Conservation (phyloP, 2,797 vertebrate species). For the Martes flavigula region DNA sequence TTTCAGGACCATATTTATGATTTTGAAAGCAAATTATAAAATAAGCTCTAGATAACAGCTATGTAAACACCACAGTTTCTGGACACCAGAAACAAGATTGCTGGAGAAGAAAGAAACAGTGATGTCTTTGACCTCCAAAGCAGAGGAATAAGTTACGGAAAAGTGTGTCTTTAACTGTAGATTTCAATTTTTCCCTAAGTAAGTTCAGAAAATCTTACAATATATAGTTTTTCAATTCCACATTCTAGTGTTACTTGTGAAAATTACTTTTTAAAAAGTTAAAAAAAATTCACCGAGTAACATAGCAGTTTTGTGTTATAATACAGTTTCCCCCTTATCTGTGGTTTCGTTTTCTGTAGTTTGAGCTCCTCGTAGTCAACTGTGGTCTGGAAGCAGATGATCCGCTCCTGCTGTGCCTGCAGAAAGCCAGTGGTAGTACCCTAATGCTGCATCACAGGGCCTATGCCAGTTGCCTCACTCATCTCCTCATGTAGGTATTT, state of each 20-base stretch:
- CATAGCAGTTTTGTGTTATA: not conserved
- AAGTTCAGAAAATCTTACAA: conserved; percentile 1
- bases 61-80: not conserved
- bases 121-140: not conserved
- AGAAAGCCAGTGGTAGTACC: not conserved
- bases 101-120: not conserved
- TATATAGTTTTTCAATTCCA: not conserved
- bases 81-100: not conserved
- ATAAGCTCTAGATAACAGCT: not conserved
- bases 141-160: not conserved
- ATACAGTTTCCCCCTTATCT: not conserved
- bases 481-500: not conserved
- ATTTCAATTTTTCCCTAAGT: not conserved
- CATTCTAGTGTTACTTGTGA: not conserved
- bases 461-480: not conserved
- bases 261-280: not conserved
- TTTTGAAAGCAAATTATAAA: conserved; percentile 9
- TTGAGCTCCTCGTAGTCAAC: not conserved
- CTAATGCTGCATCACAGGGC: not conserved
- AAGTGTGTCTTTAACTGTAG: not conserved
- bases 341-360: not conserved
- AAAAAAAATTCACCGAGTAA: not conserved
- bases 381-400: not conserved
- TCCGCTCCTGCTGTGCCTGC: not conserved
- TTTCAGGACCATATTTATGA: not conserved